Conservation (phyloP, 1,140 invertebrate genomes). For the Telenomus remus region DNA sequence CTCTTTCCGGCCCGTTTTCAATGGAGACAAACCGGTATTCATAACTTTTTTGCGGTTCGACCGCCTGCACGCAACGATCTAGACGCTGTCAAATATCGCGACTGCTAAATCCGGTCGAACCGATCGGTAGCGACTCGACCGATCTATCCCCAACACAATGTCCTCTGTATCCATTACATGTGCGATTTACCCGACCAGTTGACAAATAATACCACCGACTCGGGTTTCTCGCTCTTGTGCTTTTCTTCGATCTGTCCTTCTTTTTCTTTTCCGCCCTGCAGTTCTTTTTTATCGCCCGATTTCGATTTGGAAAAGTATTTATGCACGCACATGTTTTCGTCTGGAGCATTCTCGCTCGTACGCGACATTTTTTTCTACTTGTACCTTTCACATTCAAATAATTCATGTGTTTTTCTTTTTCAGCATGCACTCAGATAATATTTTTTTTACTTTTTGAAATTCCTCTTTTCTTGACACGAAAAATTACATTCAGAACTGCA, state of each 20-base stretch:
- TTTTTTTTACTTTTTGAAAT: too few relatives aligned
- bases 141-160: conserved; percentile 48
- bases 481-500: too few relatives aligned
- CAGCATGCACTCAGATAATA: too few relatives aligned
- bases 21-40: conserved; percentile 65
- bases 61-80: conserved; percentile 62
- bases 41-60: conserved; percentile 65
- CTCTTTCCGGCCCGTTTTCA: conserved; percentile 23
- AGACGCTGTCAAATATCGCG: conserved; percentile 65
- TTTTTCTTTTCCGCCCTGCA: conserved; percentile 5
- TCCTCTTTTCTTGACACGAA: too few relatives aligned
- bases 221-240: conserved; percentile 2
- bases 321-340: not conserved
- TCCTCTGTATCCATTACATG: conserved; percentile 51
- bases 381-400: too few relatives aligned
- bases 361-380: too few relatives aligned
- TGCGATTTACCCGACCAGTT: conserved; percentile 32
- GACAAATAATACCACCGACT: conserved; percentile 29
- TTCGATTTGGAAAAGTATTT: conserved; percentile 3
- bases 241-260: conserved; percentile 6
- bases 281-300: conserved; percentile 1
- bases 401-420: too few relatives aligned
- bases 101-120: conserved; percentile 65
- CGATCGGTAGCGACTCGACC: conserved; percentile 56
- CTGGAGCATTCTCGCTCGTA: too few relatives aligned